phyloP scores from a whole-genome alignment of 2,113 vertebrate genomes.

The Osmerus eperlanus region DNA sequence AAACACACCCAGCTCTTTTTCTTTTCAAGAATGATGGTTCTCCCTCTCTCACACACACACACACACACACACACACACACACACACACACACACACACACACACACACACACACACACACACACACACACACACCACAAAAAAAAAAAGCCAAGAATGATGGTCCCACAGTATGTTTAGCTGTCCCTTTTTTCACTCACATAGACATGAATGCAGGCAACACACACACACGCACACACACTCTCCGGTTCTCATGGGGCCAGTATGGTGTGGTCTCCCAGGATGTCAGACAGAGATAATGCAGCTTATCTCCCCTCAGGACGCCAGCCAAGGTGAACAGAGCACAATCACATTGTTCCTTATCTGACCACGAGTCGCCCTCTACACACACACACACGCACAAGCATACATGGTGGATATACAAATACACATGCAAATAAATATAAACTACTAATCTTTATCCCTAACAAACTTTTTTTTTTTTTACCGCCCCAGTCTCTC shows the following conservation, averaged over 20 bases:
- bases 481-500: too few species aligned
- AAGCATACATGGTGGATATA: neutral
- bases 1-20: too few species aligned
- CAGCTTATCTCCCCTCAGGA: constrained; percentile 6
- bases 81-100: too few species aligned
- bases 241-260: neutral
- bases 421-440: neutral
- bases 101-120: too few species aligned
- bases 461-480: neutral
- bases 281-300: constrained; percentile 10
- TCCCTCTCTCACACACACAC: too few species aligned
- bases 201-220: neutral
- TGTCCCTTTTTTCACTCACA: neutral
- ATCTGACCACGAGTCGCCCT: neutral
- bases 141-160: too few species aligned
- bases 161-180: too few species aligned
- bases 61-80: too few species aligned
- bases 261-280: constrained; percentile 2
- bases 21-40: too few species aligned
- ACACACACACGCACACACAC: too few species aligned
- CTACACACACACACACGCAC: neutral
- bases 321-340: constrained; percentile 16
- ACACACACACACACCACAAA: too few species aligned
- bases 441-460: neutral
- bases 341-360: constrained; percentile 14